These are phyloP conservation scores for Sipha maydis DNA, from an alignment of 2,888 invertebrate genomes.

Conservation along the genomic window DNA sequence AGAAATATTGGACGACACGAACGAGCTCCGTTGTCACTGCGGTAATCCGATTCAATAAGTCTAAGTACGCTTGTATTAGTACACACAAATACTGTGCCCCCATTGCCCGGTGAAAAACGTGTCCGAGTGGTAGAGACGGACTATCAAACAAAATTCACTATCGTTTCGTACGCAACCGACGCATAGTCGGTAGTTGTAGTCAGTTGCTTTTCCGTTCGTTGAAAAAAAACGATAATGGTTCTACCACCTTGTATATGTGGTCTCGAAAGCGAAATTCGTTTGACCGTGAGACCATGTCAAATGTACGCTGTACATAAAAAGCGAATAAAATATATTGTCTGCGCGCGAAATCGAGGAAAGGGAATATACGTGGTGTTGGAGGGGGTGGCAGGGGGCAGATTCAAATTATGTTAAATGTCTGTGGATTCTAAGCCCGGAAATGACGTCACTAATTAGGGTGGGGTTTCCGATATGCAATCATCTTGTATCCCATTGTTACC, in stretches of 20 bases:
- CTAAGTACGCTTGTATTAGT: no score
- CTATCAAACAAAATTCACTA: slow-evolving; percentile 20
- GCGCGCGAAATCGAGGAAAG: slow-evolving; percentile 35
- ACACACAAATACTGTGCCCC: no score
- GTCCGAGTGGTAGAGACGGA: no score
- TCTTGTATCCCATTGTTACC: slow-evolving; percentile 60
- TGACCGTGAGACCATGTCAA: slow-evolving; percentile 50
- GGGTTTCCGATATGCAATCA: slow-evolving; percentile 61
- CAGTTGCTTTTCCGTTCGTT: slow-evolving; percentile 1
- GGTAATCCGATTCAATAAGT: background rate
- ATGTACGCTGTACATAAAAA: slow-evolving; percentile 38
- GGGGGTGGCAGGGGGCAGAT: background rate
- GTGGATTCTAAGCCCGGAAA: slow-evolving; percentile 57
- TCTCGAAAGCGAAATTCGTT: slow-evolving; percentile 60
- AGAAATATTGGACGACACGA: background rate
- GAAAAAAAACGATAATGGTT: slow-evolving; percentile 19
- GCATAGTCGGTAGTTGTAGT: background rate
- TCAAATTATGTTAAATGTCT: slow-evolving; percentile 53
- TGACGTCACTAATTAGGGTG: slow-evolving; percentile 61
- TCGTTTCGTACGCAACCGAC: background rate
- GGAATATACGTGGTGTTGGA: no score
- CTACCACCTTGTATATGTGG: slow-evolving; percentile 43
- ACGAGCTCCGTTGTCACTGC: background rate
- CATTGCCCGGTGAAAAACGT: no score
- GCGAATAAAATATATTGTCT: slow-evolving; percentile 52